Conservation (phyloP, 1,140 invertebrate genomes). For the Procambarus clarkii region DNA sequence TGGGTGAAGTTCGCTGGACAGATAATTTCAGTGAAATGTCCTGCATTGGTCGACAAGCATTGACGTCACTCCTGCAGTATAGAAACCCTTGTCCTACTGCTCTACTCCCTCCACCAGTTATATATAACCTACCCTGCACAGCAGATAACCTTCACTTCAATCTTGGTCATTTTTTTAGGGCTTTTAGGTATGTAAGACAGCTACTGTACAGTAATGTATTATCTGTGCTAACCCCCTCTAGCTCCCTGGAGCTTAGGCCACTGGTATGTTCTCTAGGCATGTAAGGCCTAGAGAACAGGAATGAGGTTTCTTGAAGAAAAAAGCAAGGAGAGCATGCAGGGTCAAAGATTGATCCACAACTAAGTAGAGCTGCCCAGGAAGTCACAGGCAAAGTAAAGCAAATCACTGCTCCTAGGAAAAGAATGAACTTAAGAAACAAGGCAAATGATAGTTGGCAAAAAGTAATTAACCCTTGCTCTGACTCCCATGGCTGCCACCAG, state of each 20-base stretch:
- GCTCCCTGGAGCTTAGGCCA: background rate
- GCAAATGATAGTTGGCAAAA: no score
- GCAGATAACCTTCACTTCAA: slow-evolving; percentile 19
- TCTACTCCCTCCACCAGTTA: background rate
- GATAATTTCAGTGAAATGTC: background rate
- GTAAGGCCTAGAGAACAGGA: background rate
- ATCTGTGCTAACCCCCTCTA: background rate
- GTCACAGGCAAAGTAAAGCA: no score
- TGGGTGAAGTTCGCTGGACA: slow-evolving; percentile 8
- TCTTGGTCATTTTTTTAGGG: slow-evolving; percentile 16
- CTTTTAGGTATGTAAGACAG: background rate
- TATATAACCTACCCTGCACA: slow-evolving; percentile 26
- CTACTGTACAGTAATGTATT: background rate
- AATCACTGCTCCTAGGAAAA: no score
- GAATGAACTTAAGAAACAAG: no score
- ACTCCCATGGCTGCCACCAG: no score
- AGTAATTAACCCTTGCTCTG: no score
- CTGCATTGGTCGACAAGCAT: background rate
- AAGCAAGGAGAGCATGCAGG: no score
- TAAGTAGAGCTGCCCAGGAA: no score
- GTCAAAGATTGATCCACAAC: no score
- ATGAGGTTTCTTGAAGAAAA: background rate
- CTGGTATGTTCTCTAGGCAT: background rate
- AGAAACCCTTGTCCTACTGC: background rate
- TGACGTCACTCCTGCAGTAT: slow-evolving; percentile 1